These are phyloP conservation scores for Adelges cooleyi DNA, from an alignment of 1,140 invertebrate species.

Conservation along the genomic window DNA sequence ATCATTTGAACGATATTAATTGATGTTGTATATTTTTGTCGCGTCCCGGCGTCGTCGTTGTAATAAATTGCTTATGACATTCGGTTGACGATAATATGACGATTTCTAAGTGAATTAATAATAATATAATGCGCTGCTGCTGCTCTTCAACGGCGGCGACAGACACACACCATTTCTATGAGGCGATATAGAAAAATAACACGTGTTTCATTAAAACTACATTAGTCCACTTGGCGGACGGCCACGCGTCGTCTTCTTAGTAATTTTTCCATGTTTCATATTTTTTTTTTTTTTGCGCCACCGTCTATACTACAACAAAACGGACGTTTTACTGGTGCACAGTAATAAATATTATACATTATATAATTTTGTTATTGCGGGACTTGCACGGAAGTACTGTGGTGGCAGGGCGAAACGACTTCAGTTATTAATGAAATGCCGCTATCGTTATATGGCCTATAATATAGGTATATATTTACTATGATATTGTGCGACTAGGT, in stretches of 20 bases:
- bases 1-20: too few species aligned
- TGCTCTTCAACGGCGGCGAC: neutral
- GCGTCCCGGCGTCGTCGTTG: neutral
- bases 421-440: too few species aligned
- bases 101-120: slow-evolving; percentile 27
- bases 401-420: too few species aligned
- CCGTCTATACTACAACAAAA: neutral
- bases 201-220: slow-evolving; percentile 26
- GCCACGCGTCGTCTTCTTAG: neutral
- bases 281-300: neutral
- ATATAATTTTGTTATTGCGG: too few species aligned
- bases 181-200: neutral
- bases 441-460: too few species aligned
- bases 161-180: neutral
- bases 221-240: slow-evolving; percentile 17
- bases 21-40: slow-evolving; percentile 5
- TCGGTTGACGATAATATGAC: slow-evolving; percentile 23
- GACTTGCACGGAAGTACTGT: too few species aligned
- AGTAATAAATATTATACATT: too few species aligned
- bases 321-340: too few species aligned
- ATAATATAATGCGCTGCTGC: slow-evolving; percentile 7
- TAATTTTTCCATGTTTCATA: neutral
- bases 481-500: too few species aligned
- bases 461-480: too few species aligned
- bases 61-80: slow-evolving; percentile 17